Evolutionary conservation across 2,888 invertebrate genomes (phyloP).

Genomic region (Parthenolecanium corni): DNA sequence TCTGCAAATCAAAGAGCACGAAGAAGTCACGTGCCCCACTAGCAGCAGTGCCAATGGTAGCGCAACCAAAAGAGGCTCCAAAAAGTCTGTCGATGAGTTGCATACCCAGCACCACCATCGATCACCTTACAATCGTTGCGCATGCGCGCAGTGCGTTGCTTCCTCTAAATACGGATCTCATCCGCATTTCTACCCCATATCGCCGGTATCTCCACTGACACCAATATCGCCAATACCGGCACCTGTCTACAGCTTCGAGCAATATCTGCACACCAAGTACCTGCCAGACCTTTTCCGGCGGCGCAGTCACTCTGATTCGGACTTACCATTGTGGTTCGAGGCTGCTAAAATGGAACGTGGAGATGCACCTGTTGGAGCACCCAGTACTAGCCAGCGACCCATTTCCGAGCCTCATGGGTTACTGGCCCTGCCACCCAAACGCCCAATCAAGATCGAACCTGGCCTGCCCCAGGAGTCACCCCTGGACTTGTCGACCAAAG

Average conservation of each 20-base stretch:
- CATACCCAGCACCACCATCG: neutral
- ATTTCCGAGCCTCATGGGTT: conserved; percentile 35
- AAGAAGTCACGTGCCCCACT: neutral
- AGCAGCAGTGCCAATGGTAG: neutral
- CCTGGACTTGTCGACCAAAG: conserved; percentile 68
- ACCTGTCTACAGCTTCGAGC: conserved; percentile 50
- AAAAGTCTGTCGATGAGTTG: neutral
- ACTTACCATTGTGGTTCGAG: conserved; percentile 47
- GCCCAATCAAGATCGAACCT: neutral
- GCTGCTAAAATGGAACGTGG: conserved; percentile 40
- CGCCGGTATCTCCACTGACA: conserved; percentile 47
- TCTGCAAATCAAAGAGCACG: conserved; percentile 9
- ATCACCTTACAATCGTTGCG: neutral
- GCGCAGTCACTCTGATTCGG: conserved; percentile 55
- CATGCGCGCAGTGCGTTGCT: conserved; percentile 30
- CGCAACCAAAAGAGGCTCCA: conserved; percentile 37
- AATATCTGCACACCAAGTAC: conserved; percentile 52
- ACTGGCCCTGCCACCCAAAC: conserved; percentile 37
- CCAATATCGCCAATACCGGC: conserved; percentile 43
- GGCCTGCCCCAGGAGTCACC: conserved; percentile 66
- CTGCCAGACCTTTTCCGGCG: conserved; percentile 50
- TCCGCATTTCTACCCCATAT: conserved; percentile 38
- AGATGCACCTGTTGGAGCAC: conserved; percentile 44
- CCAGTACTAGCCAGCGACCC: conserved; percentile 52
- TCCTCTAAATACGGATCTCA: conserved; percentile 30